Conservation (phyloP, 2,888 invertebrate species). For the Clivina fossor region DNA sequence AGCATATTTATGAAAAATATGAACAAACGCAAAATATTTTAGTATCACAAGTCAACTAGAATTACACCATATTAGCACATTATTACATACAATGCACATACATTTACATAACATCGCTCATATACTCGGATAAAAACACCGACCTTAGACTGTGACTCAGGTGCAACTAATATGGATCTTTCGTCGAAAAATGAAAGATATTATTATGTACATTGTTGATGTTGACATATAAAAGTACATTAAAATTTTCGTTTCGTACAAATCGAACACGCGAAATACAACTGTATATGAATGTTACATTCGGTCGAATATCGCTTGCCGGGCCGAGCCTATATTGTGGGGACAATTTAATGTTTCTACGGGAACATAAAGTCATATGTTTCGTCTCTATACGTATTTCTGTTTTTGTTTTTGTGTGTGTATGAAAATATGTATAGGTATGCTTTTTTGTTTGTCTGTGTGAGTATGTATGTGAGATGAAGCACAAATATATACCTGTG, state of each 20-base stretch:
- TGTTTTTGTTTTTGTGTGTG: neutral
- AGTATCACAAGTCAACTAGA: too few relatives aligned
- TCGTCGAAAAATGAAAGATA: neutral
- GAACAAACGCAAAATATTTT: too few relatives aligned
- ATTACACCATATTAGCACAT: too few relatives aligned
- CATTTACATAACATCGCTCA: too few relatives aligned
- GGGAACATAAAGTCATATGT: conserved; percentile 48
- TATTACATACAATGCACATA: too few relatives aligned
- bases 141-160: too few relatives aligned
- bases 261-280: conserved; percentile 1
- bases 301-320: conserved; percentile 16
- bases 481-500: conserved; percentile 26
- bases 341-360: conserved; percentile 51
- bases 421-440: neutral
- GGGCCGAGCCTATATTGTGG: conserved; percentile 24
- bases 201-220: conserved; percentile 23
- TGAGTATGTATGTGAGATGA: conserved; percentile 1
- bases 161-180: too few relatives aligned
- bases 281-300: conserved; percentile 10
- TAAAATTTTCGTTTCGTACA: conserved; percentile 16
- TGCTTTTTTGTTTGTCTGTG: conserved; percentile 11
- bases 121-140: too few relatives aligned
- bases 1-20: too few relatives aligned
- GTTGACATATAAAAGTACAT: conserved; percentile 19
- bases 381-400: neutral